Percentiles rank a stretch among this genome's conserved stretches.
Conservation (phyloP, 2,797 vertebrate genomes). For the Kryptopterus vitreolus region DNA sequence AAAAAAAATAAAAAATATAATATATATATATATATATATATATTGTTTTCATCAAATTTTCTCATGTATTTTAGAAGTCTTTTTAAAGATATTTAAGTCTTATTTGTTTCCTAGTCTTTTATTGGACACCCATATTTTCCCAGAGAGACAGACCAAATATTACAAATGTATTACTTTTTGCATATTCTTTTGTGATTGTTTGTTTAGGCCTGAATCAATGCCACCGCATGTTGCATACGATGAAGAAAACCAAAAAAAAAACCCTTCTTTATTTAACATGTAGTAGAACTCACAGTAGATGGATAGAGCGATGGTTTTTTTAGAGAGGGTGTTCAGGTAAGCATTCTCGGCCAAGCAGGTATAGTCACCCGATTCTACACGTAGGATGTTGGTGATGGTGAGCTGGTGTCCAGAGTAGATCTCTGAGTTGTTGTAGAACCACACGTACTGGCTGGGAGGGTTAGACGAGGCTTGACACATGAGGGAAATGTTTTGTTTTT, state of each 20-base stretch:
- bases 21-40: too few species aligned
- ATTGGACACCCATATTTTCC: too few species aligned
- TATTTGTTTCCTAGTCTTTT: neutral
- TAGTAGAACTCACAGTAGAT: slow-evolving; percentile 85
- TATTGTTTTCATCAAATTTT: too few species aligned
- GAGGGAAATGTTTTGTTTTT: slow-evolving; percentile 82
- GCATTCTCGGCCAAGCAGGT: slow-evolving; percentile 86
- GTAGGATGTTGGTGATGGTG: slow-evolving; percentile 76
- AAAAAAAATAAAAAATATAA: too few species aligned
- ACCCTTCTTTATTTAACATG: neutral
- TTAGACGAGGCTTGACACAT: slow-evolving; percentile 85
- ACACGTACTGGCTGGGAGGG: slow-evolving; percentile 84
- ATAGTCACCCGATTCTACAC: slow-evolving; percentile 82
- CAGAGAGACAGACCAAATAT: neutral
- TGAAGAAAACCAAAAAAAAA: slow-evolving; percentile 18
- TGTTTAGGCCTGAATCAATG: neutral
- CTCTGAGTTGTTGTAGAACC: slow-evolving; percentile 88
- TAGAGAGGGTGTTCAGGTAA: slow-evolving; percentile 80
- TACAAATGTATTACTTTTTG: neutral
- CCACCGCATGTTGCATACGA: slow-evolving; percentile 12
- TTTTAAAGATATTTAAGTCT: neutral
- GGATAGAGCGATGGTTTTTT: slow-evolving; percentile 80
- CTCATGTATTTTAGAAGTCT: too few species aligned
- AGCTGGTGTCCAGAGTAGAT: slow-evolving; percentile 77
- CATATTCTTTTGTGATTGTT: neutral